A percentile compares a stretch with the other conserved stretches of the same genome.
Conservation (phyloP, 92 coral and sea anemone species). For the Phymanthus crucifer region DNA sequence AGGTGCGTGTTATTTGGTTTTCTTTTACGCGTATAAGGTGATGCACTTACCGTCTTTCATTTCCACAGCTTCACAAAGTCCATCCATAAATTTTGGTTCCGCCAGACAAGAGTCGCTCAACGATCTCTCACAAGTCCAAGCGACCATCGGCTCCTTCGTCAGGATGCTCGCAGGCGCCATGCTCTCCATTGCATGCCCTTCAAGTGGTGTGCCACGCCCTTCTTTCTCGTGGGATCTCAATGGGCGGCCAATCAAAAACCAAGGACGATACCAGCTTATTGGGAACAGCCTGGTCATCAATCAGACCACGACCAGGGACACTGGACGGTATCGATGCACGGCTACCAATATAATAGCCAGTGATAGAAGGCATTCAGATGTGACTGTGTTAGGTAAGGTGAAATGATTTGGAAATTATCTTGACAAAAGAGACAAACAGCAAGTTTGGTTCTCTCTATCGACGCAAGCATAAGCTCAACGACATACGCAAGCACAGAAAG, state of each 20-base stretch:
- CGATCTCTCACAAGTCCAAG: slow-evolving; percentile 47
- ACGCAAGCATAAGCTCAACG: too few species aligned
- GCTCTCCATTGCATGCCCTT: slow-evolving; percentile 57
- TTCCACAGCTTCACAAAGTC: slow-evolving; percentile 49
- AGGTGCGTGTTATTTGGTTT: slow-evolving; percentile 62
- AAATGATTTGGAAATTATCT: background rate
- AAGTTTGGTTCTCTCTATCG: too few species aligned
- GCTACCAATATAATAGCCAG: slow-evolving; percentile 61
- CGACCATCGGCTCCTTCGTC: slow-evolving; percentile 63
- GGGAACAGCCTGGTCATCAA: slow-evolving; percentile 49
- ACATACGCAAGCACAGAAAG: too few species aligned
- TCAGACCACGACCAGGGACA: slow-evolving; percentile 29
- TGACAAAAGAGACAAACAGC: too few species aligned
- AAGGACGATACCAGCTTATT: slow-evolving; percentile 29
- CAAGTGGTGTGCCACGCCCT: slow-evolving; percentile 72
- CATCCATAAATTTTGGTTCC: slow-evolving; percentile 58
- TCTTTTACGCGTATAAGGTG: too few species aligned
- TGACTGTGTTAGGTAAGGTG: slow-evolving; percentile 58
- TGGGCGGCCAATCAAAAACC: slow-evolving; percentile 45
- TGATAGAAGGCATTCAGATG: slow-evolving; percentile 35
- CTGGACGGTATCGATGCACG: slow-evolving; percentile 58
- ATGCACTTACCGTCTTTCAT: background rate
- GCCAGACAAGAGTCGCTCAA: slow-evolving; percentile 38
- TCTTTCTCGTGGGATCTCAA: slow-evolving; percentile 52
- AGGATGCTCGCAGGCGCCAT: slow-evolving; percentile 57